These are phyloP conservation scores for Parauchenoglanis punctatus DNA, from an alignment of 2,797 vertebrate genomes.

Conservation along the genomic window DNA sequence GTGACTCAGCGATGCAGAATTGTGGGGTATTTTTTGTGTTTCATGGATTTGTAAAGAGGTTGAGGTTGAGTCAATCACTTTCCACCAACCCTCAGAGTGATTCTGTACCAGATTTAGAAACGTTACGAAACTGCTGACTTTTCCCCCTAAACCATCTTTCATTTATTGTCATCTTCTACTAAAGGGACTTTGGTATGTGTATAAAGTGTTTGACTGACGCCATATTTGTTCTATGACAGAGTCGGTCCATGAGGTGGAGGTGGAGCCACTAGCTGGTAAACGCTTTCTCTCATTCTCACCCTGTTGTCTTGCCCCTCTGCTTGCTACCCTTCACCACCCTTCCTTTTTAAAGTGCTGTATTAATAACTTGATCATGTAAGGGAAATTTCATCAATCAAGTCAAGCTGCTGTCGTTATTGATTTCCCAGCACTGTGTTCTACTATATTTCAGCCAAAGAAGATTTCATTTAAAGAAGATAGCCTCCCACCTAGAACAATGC, in stretches of 20 bases:
- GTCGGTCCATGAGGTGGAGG: slow-evolving; percentile 69
- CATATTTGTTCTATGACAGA: slow-evolving; percentile 63
- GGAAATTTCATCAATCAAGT: slow-evolving; percentile 16
- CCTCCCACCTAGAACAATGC: neutral
- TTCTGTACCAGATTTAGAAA: neutral
- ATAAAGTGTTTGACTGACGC: neutral
- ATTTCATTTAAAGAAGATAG: neutral
- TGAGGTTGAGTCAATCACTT: neutral
- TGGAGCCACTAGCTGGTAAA: slow-evolving; percentile 77
- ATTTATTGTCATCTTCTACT: too few species aligned
- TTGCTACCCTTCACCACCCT: neutral
- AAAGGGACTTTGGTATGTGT: neutral
- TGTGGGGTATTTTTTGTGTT: neutral
- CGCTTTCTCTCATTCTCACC: slow-evolving; percentile 1
- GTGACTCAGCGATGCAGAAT: neutral
- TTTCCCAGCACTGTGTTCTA: neutral
- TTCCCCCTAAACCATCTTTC: neutral
- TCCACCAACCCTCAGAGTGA: neutral
- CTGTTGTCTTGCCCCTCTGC: neutral
- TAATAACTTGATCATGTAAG: slow-evolving; percentile 1
- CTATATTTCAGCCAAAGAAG: neutral
- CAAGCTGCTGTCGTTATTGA: neutral
- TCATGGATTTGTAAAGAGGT: neutral
- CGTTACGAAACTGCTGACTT: neutral
- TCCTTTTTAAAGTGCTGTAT: neutral